These are phyloP conservation scores for Lynx canadensis DNA, from an alignment of 2,113 vertebrate species.

Conservation along the genomic window DNA sequence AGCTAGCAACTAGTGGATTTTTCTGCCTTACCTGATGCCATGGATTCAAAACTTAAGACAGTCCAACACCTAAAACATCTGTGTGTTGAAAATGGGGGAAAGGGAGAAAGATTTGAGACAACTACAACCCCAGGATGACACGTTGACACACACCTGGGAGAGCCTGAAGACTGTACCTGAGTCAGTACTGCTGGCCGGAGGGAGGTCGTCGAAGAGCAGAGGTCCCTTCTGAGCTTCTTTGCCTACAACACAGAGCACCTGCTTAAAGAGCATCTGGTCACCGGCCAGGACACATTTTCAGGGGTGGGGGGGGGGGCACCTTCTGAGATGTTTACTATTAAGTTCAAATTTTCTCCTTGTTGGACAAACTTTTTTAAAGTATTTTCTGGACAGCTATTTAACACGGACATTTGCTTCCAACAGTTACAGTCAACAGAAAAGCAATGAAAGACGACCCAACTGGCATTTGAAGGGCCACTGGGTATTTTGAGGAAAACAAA, in stretches of 20 bases:
- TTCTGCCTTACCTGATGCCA: slow-evolving; percentile 80
- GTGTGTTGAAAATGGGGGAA: slow-evolving; percentile 75
- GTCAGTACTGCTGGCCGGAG: slow-evolving; percentile 82
- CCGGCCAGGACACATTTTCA: rapidly evolving
- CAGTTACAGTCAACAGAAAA: neutral
- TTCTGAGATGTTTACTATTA: neutral
- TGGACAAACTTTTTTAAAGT: neutral
- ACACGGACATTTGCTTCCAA: neutral
- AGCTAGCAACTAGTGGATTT: slow-evolving; percentile 30
- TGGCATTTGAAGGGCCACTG: neutral
- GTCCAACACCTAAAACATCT: slow-evolving; percentile 79
- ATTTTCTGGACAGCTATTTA: neutral
- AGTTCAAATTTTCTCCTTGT: neutral
- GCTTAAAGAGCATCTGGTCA: neutral
- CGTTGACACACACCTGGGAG: slow-evolving; percentile 73
- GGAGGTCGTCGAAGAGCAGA: slow-evolving; percentile 84
- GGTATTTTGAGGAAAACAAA: neutral
- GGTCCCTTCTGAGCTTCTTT: slow-evolving; percentile 76
- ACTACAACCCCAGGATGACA: slow-evolving; percentile 62
- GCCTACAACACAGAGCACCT: slow-evolving; percentile 81
- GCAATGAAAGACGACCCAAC: neutral
- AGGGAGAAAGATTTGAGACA: slow-evolving; percentile 73
- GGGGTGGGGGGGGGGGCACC: neutral
- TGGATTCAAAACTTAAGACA: slow-evolving; percentile 76
- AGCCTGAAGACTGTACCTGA: slow-evolving; percentile 84